These are phyloP conservation scores for Galbula dea DNA, from an alignment of 2,113 vertebrate species.

Conservation along the genomic window DNA sequence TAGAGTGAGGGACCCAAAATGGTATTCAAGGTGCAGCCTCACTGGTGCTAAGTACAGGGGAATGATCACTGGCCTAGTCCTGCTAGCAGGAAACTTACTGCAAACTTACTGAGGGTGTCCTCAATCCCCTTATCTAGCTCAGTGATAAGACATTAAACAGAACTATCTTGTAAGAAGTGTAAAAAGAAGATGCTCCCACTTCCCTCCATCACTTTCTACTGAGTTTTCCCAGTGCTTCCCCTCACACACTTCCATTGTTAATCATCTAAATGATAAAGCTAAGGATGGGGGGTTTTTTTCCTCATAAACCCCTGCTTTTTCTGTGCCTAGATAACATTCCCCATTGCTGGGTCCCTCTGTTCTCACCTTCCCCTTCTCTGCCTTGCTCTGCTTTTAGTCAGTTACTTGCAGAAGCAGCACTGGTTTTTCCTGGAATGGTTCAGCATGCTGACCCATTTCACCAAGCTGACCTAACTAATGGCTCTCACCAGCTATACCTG, in stretches of 20 bases:
- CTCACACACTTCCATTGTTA: not conserved
- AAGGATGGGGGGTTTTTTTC: not conserved
- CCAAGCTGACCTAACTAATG: not conserved
- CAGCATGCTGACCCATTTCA: not conserved
- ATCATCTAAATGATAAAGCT: not conserved
- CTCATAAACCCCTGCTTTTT: not conserved
- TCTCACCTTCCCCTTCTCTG: not conserved
- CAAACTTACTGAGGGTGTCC: no score
- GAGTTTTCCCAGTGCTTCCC: not conserved
- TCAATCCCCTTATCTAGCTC: not conserved
- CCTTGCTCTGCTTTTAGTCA: rapidly evolving
- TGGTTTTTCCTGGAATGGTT: not conserved
- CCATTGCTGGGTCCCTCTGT: not conserved
- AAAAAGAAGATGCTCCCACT: not conserved
- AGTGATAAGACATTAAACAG: not conserved
- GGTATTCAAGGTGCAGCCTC: not conserved
- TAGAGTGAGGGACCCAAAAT: not conserved
- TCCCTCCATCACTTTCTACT: not conserved
- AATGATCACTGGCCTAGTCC: not conserved
- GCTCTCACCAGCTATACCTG: not conserved
- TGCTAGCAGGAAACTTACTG: no score
- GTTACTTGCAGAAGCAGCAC: not conserved
- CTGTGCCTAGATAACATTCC: not conserved
- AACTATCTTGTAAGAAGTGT: not conserved
- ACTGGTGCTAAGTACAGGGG: not conserved